Evolutionary conservation across 2,888 invertebrate genomes (phyloP).

Genomic region (Apeira syringaria): DNA sequence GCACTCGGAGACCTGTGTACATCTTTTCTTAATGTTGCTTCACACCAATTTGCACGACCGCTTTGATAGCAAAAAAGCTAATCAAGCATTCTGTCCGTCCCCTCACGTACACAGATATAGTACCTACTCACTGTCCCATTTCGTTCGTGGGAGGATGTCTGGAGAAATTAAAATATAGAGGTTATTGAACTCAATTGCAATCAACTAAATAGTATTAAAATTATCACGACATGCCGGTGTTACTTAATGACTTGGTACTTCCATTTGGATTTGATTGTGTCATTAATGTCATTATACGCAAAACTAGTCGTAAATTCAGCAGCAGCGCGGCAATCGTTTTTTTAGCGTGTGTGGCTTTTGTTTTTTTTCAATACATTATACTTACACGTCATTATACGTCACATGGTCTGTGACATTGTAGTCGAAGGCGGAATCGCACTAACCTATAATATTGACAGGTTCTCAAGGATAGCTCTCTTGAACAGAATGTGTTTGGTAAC

Average conservation of each 20-base stretch:
- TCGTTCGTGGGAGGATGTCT: slow-evolving; percentile 25
- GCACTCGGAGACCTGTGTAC: too few species aligned
- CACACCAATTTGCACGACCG: too few species aligned
- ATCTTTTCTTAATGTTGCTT: too few species aligned
- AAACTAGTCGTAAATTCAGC: neutral
- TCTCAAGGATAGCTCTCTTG: too few species aligned
- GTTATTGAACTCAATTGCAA: slow-evolving; percentile 10
- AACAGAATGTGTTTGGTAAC: too few species aligned
- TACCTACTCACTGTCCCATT: slow-evolving; percentile 28
- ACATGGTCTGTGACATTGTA: too few species aligned
- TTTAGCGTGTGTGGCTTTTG: too few species aligned
- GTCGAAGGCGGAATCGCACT: too few species aligned
- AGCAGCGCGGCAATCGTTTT: too few species aligned
- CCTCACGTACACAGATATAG: neutral
- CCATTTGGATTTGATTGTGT: slow-evolving; percentile 9
- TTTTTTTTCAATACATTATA: too few species aligned
- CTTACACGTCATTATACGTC: too few species aligned
- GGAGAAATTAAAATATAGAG: slow-evolving; percentile 25
- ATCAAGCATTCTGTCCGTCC: slow-evolving; percentile 37
- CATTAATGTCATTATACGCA: slow-evolving; percentile 1
- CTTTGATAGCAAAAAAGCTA: slow-evolving; percentile 24
- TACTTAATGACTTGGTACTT: slow-evolving; percentile 5
- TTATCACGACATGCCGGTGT: neutral
- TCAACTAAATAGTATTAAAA: slow-evolving; percentile 8
- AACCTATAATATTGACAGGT: too few species aligned